Evolutionary conservation across 2,888 invertebrate genomes (phyloP), one percentile per base, ranked within the genome.

Genomic region (Aphidoletes aphidimyza): DNA sequence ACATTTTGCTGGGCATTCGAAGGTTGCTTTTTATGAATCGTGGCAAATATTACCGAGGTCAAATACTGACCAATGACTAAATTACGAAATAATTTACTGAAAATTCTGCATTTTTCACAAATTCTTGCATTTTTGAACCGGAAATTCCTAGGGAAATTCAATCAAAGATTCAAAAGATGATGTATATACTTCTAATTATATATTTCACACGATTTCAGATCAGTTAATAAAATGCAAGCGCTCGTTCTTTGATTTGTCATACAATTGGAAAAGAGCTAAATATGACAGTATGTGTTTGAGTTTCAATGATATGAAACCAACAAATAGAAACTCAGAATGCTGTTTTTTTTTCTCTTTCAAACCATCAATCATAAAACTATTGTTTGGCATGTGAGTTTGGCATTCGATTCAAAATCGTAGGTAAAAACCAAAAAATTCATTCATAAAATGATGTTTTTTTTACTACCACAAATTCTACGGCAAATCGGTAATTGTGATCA

Each of bases 341-440:
- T 6, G 42, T 42, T 42, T 47, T 54, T 8, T 14, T 69, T 69
- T 11, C 17, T 69, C 14, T 14, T 14, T 30, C 30, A 30, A 69
- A 69, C 69, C 34, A 69, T 69, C 69, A 69, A 69, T 69, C 69
- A 69, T 69, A 69, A 26, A 54, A 22, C 26, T 54, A 26, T 54
- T 54, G 26, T 54, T 54, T 3, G n/a, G 8, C 1, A 6, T n/a
- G 5, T 54, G 54, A 26, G 54, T 54, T 3, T 22, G 2, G 26
- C 5, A 26, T 26, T 26, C 26, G 1, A 22, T 3, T 54, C 8
- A 11, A 11, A 3, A 0, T 30, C 0, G 69, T 17, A n/a, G n/a
- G 34, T n/a, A 69, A 34, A 69, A 69, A 69, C 69, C 8, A 34
- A 69, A n/a, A n/a, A 69, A 30, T 69, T 69, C 69, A 69, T 69